Conservation (phyloP, 1,140 invertebrate genomes). For the Platyscapa corneri region DNA sequence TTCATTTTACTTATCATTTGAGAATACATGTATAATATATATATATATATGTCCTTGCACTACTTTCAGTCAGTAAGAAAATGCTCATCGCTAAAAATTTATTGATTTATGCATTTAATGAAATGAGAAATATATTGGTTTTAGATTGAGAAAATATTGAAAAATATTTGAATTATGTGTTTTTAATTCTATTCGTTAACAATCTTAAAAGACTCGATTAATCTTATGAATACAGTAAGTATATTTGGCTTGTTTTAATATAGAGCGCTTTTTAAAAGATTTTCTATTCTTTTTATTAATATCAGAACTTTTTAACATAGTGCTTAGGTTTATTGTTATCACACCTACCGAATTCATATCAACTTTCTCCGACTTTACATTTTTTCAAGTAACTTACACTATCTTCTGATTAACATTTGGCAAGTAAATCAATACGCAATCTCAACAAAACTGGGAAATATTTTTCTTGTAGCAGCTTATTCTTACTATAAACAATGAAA, state of each 20-base stretch:
- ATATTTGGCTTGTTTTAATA: neutral
- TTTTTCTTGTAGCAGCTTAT: neutral
- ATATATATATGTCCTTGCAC: neutral
- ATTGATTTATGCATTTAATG: neutral
- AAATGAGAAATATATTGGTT: neutral
- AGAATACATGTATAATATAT: neutral
- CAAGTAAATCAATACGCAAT: too few species aligned
- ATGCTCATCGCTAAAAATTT: neutral
- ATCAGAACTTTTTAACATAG: too few species aligned
- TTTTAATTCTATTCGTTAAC: neutral
- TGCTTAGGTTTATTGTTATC: too few species aligned
- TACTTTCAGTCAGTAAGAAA: neutral
- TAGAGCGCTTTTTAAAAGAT: neutral
- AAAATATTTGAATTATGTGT: neutral
- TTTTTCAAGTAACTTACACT: too few species aligned
- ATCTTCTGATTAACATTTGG: too few species aligned
- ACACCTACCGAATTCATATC: too few species aligned
- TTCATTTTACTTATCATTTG: neutral
- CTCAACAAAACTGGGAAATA: neutral
- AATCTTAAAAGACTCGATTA: neutral
- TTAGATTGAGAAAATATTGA: neutral
- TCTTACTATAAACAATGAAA: neutral
- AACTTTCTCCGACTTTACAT: too few species aligned
- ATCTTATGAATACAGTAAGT: neutral
- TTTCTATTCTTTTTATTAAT: neutral